A percentile compares a stretch with the other conserved stretches of the same genome.
Evolutionary conservation across 2,113 vertebrate species (phyloP).

Genomic region (Coptodon rendalli): DNA sequence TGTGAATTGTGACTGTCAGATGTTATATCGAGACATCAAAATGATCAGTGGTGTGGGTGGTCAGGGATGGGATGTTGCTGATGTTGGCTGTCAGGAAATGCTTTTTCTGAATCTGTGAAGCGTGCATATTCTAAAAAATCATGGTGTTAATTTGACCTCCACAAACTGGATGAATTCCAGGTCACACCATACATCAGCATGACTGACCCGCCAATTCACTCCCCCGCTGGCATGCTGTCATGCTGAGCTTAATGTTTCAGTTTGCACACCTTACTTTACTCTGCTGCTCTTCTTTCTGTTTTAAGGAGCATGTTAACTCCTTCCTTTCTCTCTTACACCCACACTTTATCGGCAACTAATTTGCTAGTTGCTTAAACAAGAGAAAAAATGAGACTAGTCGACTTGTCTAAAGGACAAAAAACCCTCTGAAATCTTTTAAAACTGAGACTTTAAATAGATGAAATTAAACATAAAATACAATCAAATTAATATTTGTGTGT

Average conservation of each 20-base stretch:
- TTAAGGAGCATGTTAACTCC: not conserved
- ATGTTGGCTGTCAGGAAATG: not conserved
- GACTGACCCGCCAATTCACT: not conserved
- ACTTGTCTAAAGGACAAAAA: not conserved
- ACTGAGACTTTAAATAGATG: not conserved
- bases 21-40: not conserved
- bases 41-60: not conserved
- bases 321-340: not conserved
- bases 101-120: not conserved
- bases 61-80: not conserved
- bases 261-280: not conserved
- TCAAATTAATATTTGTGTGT: not conserved
- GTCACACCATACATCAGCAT: not conserved
- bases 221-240: not conserved
- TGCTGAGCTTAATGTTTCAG: not conserved
- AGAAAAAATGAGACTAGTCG: not conserved
- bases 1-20: not conserved
- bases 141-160: not conserved
- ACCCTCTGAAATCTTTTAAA: not conserved
- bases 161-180: not conserved
- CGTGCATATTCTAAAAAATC: not conserved
- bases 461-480: not conserved
- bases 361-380: not conserved
- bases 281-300: not conserved
- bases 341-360: not conserved